Conservation (phyloP, 1,140 invertebrate genomes). For the Drosophila biarmipes region DNA sequence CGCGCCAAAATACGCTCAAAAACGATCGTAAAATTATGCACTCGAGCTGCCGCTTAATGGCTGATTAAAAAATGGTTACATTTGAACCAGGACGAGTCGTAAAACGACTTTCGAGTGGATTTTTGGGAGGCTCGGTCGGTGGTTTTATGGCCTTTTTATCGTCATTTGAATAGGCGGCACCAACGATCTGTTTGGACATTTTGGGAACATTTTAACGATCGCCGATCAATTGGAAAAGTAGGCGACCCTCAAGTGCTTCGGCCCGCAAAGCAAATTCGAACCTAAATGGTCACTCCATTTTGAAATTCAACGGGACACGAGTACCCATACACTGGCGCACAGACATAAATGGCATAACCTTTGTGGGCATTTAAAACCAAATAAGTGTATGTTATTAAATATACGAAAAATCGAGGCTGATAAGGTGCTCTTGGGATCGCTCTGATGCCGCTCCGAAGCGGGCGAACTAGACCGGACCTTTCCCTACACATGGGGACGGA, state of each 20-base stretch:
- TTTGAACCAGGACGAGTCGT: constrained; percentile 68
- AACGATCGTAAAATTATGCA: constrained; percentile 53
- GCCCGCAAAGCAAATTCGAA: constrained; percentile 28
- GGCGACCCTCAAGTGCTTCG: constrained; percentile 62
- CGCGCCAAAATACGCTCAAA: constrained; percentile 55
- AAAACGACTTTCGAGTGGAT: constrained; percentile 44
- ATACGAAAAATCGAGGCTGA: constrained; percentile 41
- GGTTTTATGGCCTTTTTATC: constrained; percentile 74
- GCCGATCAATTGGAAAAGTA: constrained; percentile 35
- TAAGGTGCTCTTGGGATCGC: constrained; percentile 46
- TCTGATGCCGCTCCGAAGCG: constrained; percentile 14
- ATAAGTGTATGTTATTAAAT: constrained; percentile 35
- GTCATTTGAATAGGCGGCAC: constrained; percentile 77
- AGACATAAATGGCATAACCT: constrained; percentile 62
- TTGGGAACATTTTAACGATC: constrained; percentile 71
- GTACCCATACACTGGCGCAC: background rate
- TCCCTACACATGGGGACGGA: constrained; percentile 32
- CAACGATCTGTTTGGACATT: constrained; percentile 80
- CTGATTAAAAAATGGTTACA: constrained; percentile 73
- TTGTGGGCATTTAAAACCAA: constrained; percentile 60
- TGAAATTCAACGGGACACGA: constrained; percentile 1
- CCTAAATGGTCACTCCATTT: constrained; percentile 10
- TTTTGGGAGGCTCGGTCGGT: constrained; percentile 37
- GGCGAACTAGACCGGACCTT: constrained; percentile 41
- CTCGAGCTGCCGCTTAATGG: constrained; percentile 52